Base-by-base conservation (phyloP, 2,888 invertebrate genomes). In the Eristalis pertinax region DNA sequence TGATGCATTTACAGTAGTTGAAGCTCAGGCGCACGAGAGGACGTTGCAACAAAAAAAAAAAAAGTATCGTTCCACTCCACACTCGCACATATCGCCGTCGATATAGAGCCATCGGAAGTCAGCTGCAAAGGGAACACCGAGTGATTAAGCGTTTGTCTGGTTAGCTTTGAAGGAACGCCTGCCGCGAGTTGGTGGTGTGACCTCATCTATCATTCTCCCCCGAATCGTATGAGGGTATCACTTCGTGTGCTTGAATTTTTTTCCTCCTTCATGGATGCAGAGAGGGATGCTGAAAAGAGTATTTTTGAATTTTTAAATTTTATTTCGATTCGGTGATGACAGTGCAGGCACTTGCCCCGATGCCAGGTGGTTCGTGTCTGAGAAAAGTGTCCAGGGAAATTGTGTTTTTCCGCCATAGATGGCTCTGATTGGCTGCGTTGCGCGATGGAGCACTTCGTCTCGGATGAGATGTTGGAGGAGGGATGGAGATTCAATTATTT, bases 71-170 rank as follows among this genome's bases (percentile, higher is more conserved):
- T 24, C 64, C n/a, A 8, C 50, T 50, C 50, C 50, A 19, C 50
- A 50, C 43, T 43, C 43, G 15, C 50, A 7, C 19, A 19, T 4
- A 26, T 26, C 50, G 0, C 50, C 50, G n/a, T 19, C 50, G 50
- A 50, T 50, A 50, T n/a, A 50, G 50, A 50, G n/a, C 50, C 19
- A 50, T 50, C 50, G 50, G 32, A 77, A 77, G 85, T 68, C 56
- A 32, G 68, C 81, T 69, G 58, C 65, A 58, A 29, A 56, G 79
- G 43, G 74, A 77, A 41, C 69, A 82, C 65, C 65, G 50, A 82
- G 82, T 86, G 85, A 82, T 82, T 82, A 82, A 86, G 73, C 78
- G 78, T 86, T 82, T 70, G 85, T 82, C 78, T 82, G 82, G 82
- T 67, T 78, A 70, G 85, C 85, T 78, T 78, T 82, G 29, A 7